These are phyloP conservation scores for Anagyrus pseudococci DNA, from an alignment of 2,888 invertebrate genomes.

Conservation along the genomic window DNA sequence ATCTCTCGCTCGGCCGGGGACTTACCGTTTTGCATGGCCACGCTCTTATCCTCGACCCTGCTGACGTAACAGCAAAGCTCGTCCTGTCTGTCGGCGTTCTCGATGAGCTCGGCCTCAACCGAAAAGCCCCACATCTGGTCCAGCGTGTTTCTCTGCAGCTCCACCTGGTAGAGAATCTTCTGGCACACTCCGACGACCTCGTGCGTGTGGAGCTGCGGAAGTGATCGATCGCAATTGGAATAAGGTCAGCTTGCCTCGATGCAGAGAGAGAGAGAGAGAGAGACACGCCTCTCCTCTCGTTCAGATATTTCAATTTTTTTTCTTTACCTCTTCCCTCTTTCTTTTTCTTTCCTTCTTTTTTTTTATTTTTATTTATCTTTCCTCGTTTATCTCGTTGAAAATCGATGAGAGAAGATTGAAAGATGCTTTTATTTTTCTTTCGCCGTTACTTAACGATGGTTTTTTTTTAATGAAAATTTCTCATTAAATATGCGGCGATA, in stretches of 20 bases:
- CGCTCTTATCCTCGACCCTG: slow-evolving; percentile 93
- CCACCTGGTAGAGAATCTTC: slow-evolving; percentile 96
- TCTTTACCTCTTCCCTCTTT: no score
- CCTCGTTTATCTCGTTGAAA: no score
- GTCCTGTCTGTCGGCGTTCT: slow-evolving; percentile 94
- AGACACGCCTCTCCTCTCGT: no score
- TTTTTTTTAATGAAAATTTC: no score
- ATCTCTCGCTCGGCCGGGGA: slow-evolving; percentile 34
- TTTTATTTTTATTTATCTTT: no score
- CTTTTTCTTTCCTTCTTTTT: no score
- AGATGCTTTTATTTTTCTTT: no score
- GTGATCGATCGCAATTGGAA: slow-evolving; percentile 38
- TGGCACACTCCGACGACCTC: slow-evolving; percentile 96
- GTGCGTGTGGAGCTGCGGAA: slow-evolving; percentile 82
- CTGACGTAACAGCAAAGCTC: slow-evolving; percentile 97
- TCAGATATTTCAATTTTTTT: no score
- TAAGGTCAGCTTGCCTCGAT: background rate
- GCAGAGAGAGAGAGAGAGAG: no score
- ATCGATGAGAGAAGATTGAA: no score
- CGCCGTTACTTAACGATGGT: no score
- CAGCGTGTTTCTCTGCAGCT: slow-evolving; percentile 85
- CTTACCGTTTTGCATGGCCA: slow-evolving; percentile 95
- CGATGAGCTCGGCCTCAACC: slow-evolving; percentile 95
- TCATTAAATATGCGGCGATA: no score
- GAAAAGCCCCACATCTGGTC: slow-evolving; percentile 99